Evolutionary conservation across 1,140 invertebrate genomes (phyloP).

Genomic region (Lordiphosa stackelbergi): DNA sequence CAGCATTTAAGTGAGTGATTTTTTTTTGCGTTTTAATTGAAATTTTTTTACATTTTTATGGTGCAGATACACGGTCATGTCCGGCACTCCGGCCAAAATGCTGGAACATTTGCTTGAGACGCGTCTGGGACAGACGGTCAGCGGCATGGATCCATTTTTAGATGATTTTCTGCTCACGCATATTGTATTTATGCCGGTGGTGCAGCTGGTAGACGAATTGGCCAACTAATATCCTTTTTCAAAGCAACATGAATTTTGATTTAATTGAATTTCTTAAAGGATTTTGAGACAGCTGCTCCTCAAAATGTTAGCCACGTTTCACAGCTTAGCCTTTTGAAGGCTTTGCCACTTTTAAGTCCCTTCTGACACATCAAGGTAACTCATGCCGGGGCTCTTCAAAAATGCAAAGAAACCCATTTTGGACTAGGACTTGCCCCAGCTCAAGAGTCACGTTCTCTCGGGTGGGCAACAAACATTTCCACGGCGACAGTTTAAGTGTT

Average conservation of each 20-base stretch:
- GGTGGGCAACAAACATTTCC: conserved; percentile 28
- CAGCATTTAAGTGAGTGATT: conserved; percentile 77
- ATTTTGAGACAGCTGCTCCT: neutral
- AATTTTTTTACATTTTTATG: conserved; percentile 41
- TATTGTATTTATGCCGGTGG: conserved; percentile 89
- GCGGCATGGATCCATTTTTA: conserved; percentile 82
- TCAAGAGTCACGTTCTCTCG: conserved; percentile 51
- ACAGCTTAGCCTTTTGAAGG: conserved; percentile 12
- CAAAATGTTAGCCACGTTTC: conserved; percentile 14
- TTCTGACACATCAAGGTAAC: conserved; percentile 14
- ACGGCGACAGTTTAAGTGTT: conserved; percentile 55
- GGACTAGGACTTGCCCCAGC: conserved; percentile 14
- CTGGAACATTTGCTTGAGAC: conserved; percentile 92
- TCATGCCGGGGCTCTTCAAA: conserved; percentile 37
- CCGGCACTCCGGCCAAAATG: conserved; percentile 92
- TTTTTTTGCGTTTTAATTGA: conserved; percentile 28
- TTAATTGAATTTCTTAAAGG: conserved; percentile 7
- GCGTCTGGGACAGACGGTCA: conserved; percentile 81
- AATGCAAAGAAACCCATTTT: conserved; percentile 18
- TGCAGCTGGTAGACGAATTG: conserved; percentile 86
- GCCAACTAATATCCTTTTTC: conserved; percentile 87
- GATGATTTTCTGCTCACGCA: conserved; percentile 94
- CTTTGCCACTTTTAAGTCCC: conserved; percentile 29
- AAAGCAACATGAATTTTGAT: conserved; percentile 28
- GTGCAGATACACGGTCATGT: conserved; percentile 90